Evolutionary conservation across 2,113 vertebrate species (phyloP).

Genomic region (Lophura nycthemera): DNA sequence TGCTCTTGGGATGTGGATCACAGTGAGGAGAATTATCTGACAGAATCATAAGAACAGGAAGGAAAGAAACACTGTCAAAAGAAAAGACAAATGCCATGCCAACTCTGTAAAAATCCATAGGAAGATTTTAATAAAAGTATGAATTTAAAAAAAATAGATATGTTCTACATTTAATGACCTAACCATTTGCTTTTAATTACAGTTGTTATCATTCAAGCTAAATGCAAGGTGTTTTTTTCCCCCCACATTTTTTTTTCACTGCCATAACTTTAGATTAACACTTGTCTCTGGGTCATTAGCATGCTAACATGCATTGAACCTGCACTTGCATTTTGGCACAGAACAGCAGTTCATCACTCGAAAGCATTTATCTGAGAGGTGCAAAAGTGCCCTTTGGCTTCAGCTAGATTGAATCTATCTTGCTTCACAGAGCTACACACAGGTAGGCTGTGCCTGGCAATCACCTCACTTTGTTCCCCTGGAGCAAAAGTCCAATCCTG

Average conservation of each 20-base stretch:
- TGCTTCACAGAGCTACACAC: background rate
- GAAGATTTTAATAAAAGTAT: background rate
- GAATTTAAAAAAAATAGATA: background rate
- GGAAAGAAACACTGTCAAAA: background rate
- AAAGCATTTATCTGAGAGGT: background rate
- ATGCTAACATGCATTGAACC: background rate
- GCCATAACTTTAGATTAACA: background rate
- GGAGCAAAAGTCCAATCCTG: background rate
- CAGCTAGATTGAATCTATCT: background rate
- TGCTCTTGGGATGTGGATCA: background rate
- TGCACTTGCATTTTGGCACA: background rate
- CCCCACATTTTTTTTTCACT: background rate
- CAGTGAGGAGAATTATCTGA: background rate
- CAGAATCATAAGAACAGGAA: background rate
- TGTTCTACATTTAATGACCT: background rate
- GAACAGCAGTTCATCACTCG: background rate
- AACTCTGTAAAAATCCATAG: background rate
- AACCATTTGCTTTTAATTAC: background rate
- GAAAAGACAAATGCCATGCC: background rate
- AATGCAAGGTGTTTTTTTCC: background rate
- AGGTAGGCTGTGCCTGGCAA: background rate
- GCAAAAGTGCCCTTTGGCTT: background rate
- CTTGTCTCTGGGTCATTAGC: background rate
- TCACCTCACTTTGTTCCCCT: background rate
- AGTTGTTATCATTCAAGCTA: background rate